Conservation (phyloP, 2,113 vertebrate species). For the Gnathonemus longibarbis region DNA sequence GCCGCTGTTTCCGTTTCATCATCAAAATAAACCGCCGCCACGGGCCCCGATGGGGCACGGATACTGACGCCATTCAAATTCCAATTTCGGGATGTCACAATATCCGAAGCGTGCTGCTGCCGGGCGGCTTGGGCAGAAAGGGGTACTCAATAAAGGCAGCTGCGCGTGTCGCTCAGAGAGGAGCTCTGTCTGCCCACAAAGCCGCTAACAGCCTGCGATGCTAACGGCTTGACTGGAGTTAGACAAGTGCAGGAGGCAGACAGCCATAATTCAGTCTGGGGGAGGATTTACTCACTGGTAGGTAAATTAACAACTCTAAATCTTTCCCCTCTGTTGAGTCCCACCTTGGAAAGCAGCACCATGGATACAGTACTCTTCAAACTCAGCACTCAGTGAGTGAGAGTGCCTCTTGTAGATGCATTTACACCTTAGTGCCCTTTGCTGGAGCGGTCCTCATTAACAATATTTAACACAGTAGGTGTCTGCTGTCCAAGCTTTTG, state of each 20-base stretch:
- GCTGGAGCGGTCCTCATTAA: background rate
- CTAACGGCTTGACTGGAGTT: background rate
- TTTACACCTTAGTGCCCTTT: background rate
- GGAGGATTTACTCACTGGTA: background rate
- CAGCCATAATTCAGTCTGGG: background rate
- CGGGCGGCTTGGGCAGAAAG: background rate
- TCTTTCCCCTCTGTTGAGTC: background rate
- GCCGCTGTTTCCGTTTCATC: conserved; percentile 8
- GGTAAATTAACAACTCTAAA: background rate
- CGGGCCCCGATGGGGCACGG: background rate
- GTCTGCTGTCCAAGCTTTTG: background rate
- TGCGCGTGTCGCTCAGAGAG: background rate
- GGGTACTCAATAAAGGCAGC: background rate
- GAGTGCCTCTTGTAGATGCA: background rate
- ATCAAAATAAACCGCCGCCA: conserved; percentile 6
- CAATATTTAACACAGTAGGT: background rate
- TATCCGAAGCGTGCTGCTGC: background rate
- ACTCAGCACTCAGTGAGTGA: background rate
- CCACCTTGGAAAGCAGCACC: background rate
- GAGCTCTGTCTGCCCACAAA: background rate
- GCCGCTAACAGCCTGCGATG: background rate
- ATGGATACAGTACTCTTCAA: background rate
- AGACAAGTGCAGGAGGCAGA: background rate
- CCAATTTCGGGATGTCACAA: conserved; percentile 16
- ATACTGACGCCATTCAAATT: background rate